A percentile compares a stretch with the other conserved stretches of the same genome.
phyloP scores from a whole-genome alignment of 2,797 vertebrate genomes.

The Argentina silus region DNA sequence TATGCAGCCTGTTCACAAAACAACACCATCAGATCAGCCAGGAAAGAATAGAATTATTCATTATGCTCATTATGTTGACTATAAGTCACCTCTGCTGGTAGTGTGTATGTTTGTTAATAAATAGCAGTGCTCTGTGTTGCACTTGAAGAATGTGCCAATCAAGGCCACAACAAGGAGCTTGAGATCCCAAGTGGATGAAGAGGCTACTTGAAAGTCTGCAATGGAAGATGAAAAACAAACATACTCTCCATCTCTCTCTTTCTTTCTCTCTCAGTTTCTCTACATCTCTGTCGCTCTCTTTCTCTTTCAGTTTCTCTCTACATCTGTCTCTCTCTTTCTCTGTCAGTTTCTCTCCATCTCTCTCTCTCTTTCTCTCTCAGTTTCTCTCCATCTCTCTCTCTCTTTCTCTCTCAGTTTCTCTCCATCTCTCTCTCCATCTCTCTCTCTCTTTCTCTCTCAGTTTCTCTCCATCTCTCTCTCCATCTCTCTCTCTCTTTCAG shows the following conservation, averaged over 20 bases:
- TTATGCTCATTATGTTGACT: background rate
- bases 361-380: constrained; percentile 30
- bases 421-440: constrained; percentile 20
- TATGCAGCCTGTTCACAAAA: no score
- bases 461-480: constrained; percentile 24
- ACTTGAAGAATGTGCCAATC: background rate
- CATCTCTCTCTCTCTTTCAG: no score
- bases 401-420: no score
- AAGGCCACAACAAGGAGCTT: background rate
- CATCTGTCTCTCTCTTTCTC: constrained; percentile 29
- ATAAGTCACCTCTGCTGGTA: background rate
- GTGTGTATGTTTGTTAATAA: background rate
- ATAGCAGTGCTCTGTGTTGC: constrained; percentile 3
- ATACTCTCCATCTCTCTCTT: constrained; percentile 19
- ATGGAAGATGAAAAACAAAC: constrained; percentile 37
- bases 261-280: background rate
- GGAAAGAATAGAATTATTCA: background rate
- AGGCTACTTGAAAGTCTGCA: constrained; percentile 39
- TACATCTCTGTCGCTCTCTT: background rate
- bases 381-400: no score
- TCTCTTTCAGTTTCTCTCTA: background rate
- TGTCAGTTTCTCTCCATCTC: constrained; percentile 20
- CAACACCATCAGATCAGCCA: no score
- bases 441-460: constrained; percentile 26
- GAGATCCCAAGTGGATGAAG: constrained; percentile 20